These are phyloP conservation scores for Nibea albiflora DNA, from an alignment of 2,113 vertebrate species.

Conservation along the genomic window DNA sequence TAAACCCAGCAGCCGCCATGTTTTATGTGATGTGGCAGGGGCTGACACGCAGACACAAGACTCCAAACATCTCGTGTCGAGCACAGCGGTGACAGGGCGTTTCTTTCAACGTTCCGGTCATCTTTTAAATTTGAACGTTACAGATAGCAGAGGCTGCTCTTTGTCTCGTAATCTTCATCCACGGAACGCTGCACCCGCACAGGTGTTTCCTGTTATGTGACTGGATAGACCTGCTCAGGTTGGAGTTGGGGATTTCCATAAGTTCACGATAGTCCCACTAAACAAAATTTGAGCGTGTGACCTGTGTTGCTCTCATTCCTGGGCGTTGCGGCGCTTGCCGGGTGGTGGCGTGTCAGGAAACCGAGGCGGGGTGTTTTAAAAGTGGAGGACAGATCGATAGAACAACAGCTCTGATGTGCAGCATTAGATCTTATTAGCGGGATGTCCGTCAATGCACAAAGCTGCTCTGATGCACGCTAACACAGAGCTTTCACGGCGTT, in stretches of 20 bases:
- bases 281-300: too few species aligned
- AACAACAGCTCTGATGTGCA: background rate
- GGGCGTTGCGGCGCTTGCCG: background rate
- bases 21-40: background rate
- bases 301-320: background rate
- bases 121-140: background rate
- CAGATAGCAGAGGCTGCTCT: background rate
- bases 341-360: background rate
- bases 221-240: too few species aligned
- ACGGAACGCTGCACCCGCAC: too few species aligned
- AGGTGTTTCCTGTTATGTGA: too few species aligned
- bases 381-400: slow-evolving; percentile 1
- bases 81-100: background rate
- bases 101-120: background rate
- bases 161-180: background rate
- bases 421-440: background rate
- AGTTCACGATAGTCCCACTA: too few species aligned
- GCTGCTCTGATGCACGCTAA: background rate
- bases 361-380: background rate
- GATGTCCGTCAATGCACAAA: background rate
- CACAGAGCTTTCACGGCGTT: background rate
- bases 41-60: background rate
- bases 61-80: background rate
- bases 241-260: too few species aligned
- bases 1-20: background rate